Conservation (phyloP, 2,797 vertebrate species). For the Enteromius argenteus region DNA sequence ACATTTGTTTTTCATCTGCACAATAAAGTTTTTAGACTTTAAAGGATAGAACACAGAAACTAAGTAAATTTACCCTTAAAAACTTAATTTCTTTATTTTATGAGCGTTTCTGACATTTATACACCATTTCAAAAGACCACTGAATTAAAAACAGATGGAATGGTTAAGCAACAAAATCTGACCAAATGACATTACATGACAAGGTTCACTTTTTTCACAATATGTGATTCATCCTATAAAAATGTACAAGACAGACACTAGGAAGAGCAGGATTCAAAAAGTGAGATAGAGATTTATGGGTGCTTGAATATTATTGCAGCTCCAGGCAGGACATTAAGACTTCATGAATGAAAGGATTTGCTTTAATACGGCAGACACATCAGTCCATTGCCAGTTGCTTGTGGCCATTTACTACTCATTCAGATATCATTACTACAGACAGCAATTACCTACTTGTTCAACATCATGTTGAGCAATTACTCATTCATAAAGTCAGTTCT, state of each 20-base stretch:
- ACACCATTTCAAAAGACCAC: conserved; percentile 44
- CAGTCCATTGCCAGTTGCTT: conserved; percentile 30
- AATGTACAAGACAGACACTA: not conserved
- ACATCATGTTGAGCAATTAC: conserved; percentile 30
- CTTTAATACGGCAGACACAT: not conserved
- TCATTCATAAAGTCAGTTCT: not conserved
- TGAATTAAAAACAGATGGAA: conserved; percentile 34
- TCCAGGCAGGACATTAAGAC: conserved; percentile 25
- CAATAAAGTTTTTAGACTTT: not conserved
- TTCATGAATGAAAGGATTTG: conserved; percentile 27
- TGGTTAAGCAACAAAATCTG: conserved; percentile 34
- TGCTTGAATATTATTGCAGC: conserved; percentile 40
- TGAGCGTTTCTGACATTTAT: conserved; percentile 39
- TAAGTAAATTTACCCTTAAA: not conserved
- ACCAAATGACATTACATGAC: conserved; percentile 7
- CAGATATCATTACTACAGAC: conserved; percentile 38
- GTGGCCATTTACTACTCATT: conserved; percentile 43
- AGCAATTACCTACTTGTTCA: conserved; percentile 41
- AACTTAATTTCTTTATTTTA: not conserved
- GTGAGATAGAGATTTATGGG: not conserved
- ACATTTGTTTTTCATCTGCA: not conserved
- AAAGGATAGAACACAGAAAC: not conserved
- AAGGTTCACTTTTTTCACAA: conserved; percentile 31
- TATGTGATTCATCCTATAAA: conserved; percentile 31
- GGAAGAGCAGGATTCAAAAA: not conserved